These are phyloP conservation scores for Trachelus troglodyta DNA, from an alignment of 2,888 invertebrate genomes.

Conservation along the genomic window DNA sequence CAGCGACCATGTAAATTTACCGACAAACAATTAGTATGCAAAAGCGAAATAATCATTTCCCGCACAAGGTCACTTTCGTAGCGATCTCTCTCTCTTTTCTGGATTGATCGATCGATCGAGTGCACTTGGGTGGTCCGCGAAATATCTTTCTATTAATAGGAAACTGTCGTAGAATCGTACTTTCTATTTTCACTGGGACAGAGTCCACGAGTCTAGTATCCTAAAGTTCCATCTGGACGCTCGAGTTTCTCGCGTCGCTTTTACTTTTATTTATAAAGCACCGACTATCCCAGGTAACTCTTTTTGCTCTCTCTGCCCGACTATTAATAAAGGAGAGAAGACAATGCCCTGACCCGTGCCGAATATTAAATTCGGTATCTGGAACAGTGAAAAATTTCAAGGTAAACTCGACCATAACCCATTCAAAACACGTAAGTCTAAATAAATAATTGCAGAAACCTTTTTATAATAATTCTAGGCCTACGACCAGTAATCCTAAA, in stretches of 20 bases:
- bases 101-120: not conserved
- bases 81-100: not conserved
- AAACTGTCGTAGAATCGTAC: not conserved
- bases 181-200: not conserved
- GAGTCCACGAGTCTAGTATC: not conserved
- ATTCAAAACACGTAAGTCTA: not conserved
- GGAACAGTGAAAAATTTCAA: not conserved
- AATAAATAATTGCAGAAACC: not conserved
- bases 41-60: not conserved
- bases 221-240: not conserved
- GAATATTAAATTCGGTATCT: not conserved
- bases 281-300: too few species aligned
- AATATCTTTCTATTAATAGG: not conserved
- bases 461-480: not conserved
- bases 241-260: too few species aligned
- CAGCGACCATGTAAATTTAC: not conserved
- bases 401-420: not conserved
- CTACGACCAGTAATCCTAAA: not conserved
- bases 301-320: not conserved
- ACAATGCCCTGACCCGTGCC: not conserved
- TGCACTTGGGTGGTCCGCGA: not conserved
- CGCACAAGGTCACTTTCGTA: not conserved
- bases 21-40: not conserved
- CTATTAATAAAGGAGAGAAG: not conserved
- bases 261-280: too few species aligned